A percentile compares a stretch with the other conserved stretches of the same genome.
phyloP scores from a whole-genome alignment of 2,797 vertebrate species.

The Crypturellus tataupa region DNA sequence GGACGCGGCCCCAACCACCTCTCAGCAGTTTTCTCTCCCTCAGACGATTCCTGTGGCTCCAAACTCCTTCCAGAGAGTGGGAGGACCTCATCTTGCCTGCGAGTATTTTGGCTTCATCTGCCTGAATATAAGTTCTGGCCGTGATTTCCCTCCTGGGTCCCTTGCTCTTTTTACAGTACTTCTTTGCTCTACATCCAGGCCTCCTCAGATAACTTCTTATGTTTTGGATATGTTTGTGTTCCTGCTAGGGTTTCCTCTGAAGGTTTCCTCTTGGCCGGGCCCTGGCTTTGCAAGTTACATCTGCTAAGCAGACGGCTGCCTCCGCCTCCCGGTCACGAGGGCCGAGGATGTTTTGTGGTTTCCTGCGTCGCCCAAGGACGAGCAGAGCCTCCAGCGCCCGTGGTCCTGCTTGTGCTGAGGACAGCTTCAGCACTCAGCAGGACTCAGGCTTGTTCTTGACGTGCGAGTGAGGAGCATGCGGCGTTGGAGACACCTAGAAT shows the following conservation, averaged over 20 bases:
- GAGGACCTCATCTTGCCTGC: neutral
- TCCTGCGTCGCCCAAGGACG: neutral
- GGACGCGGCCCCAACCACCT: neutral
- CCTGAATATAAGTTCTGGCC: constrained; percentile 28
- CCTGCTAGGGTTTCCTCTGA: neutral
- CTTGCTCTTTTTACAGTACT: neutral
- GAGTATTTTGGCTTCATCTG: constrained; percentile 23
- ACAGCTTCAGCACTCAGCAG: neutral
- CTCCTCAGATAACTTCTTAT: neutral
- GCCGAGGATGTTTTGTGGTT: neutral
- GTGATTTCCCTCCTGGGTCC: neutral
- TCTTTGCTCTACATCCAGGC: neutral
- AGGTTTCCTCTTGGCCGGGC: constrained; percentile 45
- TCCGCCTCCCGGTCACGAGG: fast-evolving
- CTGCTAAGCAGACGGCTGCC: neutral
- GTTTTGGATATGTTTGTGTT: constrained; percentile 5
- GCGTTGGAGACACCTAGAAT: fast-evolving
- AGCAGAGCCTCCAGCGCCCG: fast-evolving
- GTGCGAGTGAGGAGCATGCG: neutral
- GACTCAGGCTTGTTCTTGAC: fast-evolving
- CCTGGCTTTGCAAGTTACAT: neutral
- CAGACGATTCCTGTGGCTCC: neutral
- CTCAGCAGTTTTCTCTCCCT: constrained; percentile 15
- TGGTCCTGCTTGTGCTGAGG: fast-evolving
- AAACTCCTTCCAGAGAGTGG: neutral